A percentile compares a stretch with the other conserved stretches of the same genome.
These are phyloP conservation scores for Malurus melanocephalus DNA, from an alignment of 2,113 vertebrate genomes.

Conservation along the genomic window DNA sequence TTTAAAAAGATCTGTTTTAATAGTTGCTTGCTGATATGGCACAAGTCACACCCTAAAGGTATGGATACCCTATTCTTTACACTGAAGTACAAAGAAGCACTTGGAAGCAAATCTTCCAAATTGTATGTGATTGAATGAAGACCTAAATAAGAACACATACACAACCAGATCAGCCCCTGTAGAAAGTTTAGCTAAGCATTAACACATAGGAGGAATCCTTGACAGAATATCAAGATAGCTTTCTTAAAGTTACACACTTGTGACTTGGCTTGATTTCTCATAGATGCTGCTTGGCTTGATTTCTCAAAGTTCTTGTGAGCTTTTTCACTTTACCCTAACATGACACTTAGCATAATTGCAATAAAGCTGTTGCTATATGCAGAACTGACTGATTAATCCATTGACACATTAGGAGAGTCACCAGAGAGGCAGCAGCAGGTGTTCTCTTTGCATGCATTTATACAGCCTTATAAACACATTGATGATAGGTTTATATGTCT, in stretches of 20 bases:
- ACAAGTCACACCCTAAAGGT: background rate
- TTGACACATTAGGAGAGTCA: background rate
- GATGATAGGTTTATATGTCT: background rate
- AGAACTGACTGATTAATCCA: background rate
- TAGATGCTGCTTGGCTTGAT: background rate
- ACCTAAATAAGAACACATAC: background rate
- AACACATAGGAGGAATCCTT: background rate
- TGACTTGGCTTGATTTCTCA: background rate
- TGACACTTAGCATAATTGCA: background rate
- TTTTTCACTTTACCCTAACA: background rate
- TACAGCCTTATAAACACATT: conserved; percentile 5
- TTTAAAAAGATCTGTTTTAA: background rate
- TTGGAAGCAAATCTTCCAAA: background rate
- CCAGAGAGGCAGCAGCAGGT: background rate
- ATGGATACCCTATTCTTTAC: background rate
- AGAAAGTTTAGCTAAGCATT: background rate
- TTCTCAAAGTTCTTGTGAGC: background rate
- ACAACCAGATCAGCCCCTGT: background rate
- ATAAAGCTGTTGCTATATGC: background rate
- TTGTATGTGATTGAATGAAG: background rate
- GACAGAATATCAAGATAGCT: background rate
- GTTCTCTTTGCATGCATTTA: conserved; percentile 9
- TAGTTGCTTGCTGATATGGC: background rate
- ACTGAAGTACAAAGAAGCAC: background rate
- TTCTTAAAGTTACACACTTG: background rate